Base-by-base conservation (phyloP, 2,888 invertebrate genomes). In the Chirona hameri region DNA sequence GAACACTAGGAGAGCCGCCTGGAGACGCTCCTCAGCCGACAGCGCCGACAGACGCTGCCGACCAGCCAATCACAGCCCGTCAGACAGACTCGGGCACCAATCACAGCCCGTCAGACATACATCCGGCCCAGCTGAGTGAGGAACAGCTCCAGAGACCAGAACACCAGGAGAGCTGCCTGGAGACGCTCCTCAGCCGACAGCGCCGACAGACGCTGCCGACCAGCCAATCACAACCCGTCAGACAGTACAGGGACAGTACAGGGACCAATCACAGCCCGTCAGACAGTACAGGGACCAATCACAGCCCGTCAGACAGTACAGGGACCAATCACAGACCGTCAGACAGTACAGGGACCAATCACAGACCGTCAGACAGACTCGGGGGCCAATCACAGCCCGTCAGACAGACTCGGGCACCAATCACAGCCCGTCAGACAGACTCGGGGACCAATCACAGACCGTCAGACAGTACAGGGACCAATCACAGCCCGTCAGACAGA, bases 111-210 rank as follows among this genome's bases (percentile, higher is more conserved):
- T 21, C 21, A n/a, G n/a, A n/a, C n/a, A n/a, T n/a, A n/a, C 81
- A 95, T 89, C 79, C 92, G 89, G n/a, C 96, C 96, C 83, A 99
- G 90, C 88, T 97, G 94, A 82, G 94, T 95, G 85, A 98, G 90
- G 88, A 94, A 97, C 55, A 99, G 89, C 88, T 99, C 99, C 0
- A 96, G 92, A 85, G 98, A 91, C 98, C 99, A 99, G 82, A 97
- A 92, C 0, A 98, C 94, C 65, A 99, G 91, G 92, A 98, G 95
- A 0, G 97, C 96, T 81, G 95, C 92, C 86, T 97, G 94, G 0
- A 97, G 95, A 87, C 93, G 93, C 85, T 97, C 96, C 86, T 92
- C 92, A 1, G 91, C 89, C 57, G 91, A 91, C 24, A 96, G 88
- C 52, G 91, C 91, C 39, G 93, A 93, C 82, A 99, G 89, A 88